Evolutionary conservation across 2,113 vertebrate species (phyloP).

Genomic region (Erinaceus europaeus): DNA sequence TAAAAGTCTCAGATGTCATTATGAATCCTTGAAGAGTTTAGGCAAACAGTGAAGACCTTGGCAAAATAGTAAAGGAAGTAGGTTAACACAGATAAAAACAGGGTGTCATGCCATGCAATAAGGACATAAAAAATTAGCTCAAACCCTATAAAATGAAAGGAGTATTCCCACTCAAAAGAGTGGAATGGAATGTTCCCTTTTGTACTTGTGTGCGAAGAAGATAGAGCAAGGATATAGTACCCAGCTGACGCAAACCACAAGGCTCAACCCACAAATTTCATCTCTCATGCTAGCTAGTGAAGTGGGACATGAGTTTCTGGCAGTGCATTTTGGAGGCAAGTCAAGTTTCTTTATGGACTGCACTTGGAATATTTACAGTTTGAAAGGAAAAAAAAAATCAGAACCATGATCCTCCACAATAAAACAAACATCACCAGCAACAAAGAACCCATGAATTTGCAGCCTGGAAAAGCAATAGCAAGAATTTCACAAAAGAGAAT

Average conservation of each 20-base stretch:
- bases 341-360: conserved; percentile 45
- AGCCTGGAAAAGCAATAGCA: background rate
- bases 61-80: background rate
- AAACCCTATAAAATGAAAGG: conserved; percentile 18
- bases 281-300: conserved; percentile 14
- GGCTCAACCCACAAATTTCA: conserved; percentile 40
- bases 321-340: conserved; percentile 21
- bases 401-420: conserved; percentile 29
- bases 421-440: conserved; percentile 26
- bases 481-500: background rate
- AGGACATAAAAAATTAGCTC: conserved; percentile 14
- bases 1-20: background rate
- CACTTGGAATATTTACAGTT: conserved; percentile 51
- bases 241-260: background rate
- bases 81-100: background rate
- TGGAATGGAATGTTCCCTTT: conserved; percentile 34
- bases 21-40: background rate
- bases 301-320: conserved; percentile 42
- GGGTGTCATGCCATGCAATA: background rate
- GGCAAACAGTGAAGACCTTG: background rate
- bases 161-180: background rate
- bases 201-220: conserved; percentile 10
- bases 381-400: conserved; percentile 36
- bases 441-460: background rate
- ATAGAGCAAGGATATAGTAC: conserved; percentile 30